phyloP scores from a whole-genome alignment of 1,140 invertebrate genomes.

The Brachionus asplanchnoidis region DNA sequence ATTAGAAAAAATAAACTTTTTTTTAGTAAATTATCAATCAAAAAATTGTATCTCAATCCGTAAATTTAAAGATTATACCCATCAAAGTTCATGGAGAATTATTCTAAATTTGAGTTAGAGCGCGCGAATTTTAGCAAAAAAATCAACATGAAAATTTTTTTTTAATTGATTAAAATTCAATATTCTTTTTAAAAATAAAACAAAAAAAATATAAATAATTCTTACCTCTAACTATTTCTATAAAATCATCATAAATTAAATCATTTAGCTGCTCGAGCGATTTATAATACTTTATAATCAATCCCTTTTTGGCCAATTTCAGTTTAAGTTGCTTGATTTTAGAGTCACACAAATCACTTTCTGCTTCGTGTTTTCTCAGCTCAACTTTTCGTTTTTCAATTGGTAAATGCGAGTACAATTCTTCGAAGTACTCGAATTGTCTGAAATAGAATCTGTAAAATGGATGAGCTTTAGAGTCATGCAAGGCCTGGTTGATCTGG shows the following conservation, averaged over 20 bases:
- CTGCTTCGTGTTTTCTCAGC: background rate
- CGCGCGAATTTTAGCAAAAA: no score
- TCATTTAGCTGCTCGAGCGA: slow-evolving; percentile 49
- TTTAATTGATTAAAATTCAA: no score
- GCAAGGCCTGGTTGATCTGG: slow-evolving; percentile 52
- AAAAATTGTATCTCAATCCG: no score
- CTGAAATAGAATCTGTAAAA: slow-evolving; percentile 51
- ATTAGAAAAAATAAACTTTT: no score
- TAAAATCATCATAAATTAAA: slow-evolving; percentile 51
- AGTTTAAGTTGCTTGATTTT: slow-evolving; percentile 51
- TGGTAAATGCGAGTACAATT: slow-evolving; percentile 46
- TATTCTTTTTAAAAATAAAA: no score
- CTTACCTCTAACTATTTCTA: slow-evolving; percentile 45
- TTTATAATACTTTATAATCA: slow-evolving; percentile 52
- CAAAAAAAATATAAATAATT: background rate
- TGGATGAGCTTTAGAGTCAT: slow-evolving; percentile 44
- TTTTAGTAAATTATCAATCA: no score
- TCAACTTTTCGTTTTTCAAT: slow-evolving; percentile 42
- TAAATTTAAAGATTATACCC: no score
- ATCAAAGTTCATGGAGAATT: no score
- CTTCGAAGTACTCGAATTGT: slow-evolving; percentile 51
- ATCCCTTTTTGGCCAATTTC: slow-evolving; percentile 52
- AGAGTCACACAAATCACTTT: slow-evolving; percentile 48
- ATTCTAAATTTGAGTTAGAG: no score
- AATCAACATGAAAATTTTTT: no score